phyloP scores from a whole-genome alignment of 2,888 invertebrate genomes.

The Mythimna albipuncta region DNA sequence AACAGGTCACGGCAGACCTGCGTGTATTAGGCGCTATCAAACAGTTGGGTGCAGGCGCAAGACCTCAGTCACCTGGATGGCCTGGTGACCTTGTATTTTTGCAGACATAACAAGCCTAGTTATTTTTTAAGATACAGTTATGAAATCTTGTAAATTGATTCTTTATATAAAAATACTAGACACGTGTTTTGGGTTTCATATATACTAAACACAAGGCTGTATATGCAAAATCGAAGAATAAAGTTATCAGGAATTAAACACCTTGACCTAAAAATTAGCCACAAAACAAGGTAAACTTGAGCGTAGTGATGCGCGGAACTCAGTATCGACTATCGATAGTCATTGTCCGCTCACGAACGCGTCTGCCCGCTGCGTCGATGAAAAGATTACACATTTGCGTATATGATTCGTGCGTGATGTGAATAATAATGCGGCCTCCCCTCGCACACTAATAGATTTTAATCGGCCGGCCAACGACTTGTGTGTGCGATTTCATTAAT shows the following conservation, averaged over 20 bases:
- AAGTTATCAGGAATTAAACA: not conserved
- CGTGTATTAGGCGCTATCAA: no score
- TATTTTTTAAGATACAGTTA: no score
- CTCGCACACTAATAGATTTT: constrained; percentile 87
- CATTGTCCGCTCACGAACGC: constrained; percentile 75
- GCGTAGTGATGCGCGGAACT: constrained; percentile 72
- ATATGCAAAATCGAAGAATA: no score
- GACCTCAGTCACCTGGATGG: no score
- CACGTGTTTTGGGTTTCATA: no score
- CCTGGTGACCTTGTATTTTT: no score
- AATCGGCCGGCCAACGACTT: constrained; percentile 81
- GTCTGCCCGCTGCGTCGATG: constrained; percentile 80
- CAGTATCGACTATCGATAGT: constrained; percentile 76
- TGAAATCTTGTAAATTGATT: no score
- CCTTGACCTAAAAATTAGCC: not conserved
- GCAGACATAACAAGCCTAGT: no score
- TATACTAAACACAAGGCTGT: no score
- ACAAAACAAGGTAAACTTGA: constrained; percentile 12
- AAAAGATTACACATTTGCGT: constrained; percentile 89
- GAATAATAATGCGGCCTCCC: constrained; percentile 86
- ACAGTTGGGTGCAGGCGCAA: no score
- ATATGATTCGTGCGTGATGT: constrained; percentile 87
- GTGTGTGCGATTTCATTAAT: constrained; percentile 71
- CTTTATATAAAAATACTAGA: no score
- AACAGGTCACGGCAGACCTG: no score